Conservation (phyloP, 2,797 vertebrate species). For the Cyclopterus lumpus region DNA sequence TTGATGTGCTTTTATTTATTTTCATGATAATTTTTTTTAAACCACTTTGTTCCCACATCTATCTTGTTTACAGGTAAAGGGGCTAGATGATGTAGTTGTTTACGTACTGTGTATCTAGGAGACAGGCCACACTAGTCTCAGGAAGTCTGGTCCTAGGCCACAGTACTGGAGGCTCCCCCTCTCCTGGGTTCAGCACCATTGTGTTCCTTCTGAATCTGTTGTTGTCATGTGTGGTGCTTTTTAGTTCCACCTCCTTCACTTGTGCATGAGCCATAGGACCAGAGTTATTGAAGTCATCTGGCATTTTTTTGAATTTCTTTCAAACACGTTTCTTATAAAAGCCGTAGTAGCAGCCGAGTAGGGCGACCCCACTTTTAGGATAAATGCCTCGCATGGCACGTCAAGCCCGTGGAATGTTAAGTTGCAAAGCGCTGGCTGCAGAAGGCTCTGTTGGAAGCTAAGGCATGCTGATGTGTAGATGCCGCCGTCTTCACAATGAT, state of each 20-base stretch:
- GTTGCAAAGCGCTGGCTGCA: neutral
- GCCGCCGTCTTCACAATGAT: constrained; percentile 27
- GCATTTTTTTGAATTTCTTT: neutral
- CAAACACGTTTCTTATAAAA: neutral
- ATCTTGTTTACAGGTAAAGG: neutral
- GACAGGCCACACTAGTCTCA: neutral
- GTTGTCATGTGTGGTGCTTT: constrained; percentile 46
- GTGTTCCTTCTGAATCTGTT: neutral
- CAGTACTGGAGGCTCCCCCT: neutral
- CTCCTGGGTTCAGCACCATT: neutral
- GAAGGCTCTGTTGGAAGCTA: neutral
- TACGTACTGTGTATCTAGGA: constrained; percentile 9
- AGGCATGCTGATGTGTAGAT: constrained; percentile 13
- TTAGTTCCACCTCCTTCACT: constrained; percentile 8
- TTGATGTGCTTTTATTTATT: neutral
- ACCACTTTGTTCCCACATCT: neutral
- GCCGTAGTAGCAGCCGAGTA: no score
- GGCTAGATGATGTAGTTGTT: neutral
- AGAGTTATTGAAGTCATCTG: neutral
- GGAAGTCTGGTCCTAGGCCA: neutral
- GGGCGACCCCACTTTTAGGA: neutral
- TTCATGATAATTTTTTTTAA: neutral
- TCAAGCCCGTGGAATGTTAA: neutral
- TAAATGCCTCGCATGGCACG: neutral
- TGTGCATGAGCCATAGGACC: neutral